Conservation (phyloP, 2,888 invertebrate species). For the Bellardia pandia region DNA sequence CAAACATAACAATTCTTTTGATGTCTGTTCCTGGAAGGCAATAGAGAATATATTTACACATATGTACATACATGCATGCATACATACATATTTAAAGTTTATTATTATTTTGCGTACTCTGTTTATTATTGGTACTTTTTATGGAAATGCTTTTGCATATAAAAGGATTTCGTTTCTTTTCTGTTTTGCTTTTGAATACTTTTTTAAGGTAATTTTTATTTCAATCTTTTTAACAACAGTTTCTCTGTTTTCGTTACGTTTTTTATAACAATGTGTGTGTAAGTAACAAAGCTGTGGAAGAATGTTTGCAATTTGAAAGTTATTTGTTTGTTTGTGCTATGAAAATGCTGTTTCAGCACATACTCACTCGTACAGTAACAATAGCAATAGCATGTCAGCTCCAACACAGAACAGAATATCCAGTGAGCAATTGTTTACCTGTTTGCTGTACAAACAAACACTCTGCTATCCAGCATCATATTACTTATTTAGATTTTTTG, state of each 20-base stretch:
- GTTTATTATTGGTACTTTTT: background rate
- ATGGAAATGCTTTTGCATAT: slow-evolving; percentile 31
- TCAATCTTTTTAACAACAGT: background rate
- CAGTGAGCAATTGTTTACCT: slow-evolving; percentile 2
- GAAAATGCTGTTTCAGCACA: slow-evolving; percentile 10
- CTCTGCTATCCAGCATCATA: background rate
- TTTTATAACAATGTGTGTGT: background rate
- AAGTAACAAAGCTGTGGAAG: background rate
- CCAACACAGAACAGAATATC: background rate
- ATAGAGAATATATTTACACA: background rate
- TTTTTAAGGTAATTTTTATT: slow-evolving; percentile 23
- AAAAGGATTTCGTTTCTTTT: slow-evolving; percentile 2
- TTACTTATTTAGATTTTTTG: slow-evolving; percentile 15
- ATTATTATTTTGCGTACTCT: background rate
- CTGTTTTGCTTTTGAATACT: background rate
- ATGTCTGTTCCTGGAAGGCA: slow-evolving; percentile 36
- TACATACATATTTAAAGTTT: background rate
- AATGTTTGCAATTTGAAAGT: slow-evolving; percentile 9
- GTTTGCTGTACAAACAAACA: background rate
- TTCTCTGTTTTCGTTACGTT: background rate
- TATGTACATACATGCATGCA: background rate
- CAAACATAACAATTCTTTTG: slow-evolving; percentile 41
- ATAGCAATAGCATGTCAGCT: background rate
- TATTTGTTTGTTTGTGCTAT: slow-evolving; percentile 24
- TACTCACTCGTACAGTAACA: too few species aligned